Conservation (phyloP, 35 echinoderm and acorn worm species). For the Amphiura filiformis region DNA sequence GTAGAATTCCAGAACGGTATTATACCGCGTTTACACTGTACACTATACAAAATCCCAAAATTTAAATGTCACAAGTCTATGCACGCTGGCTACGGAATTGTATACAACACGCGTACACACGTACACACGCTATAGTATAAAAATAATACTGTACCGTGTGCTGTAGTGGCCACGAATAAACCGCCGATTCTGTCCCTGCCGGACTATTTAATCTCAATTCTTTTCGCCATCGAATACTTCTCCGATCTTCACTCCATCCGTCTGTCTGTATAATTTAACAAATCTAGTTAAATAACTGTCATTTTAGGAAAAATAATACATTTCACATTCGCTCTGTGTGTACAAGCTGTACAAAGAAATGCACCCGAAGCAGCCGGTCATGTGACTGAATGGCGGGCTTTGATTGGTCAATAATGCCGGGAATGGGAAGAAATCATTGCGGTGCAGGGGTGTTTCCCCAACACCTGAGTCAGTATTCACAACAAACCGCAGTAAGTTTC, state of each 20-base stretch:
- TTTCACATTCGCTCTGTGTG: not conserved
- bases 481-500: not conserved
- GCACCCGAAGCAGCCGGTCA: not conserved
- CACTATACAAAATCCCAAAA: too few species aligned
- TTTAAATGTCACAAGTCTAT: too few species aligned
- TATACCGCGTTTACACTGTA: too few species aligned
- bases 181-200: slow-evolving; percentile 82
- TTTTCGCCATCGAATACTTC: slow-evolving; percentile 24
- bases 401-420: not conserved
- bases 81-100: too few species aligned
- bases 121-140: not conserved
- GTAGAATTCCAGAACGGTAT: too few species aligned
- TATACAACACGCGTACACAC: not conserved
- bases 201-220: slow-evolving; percentile 97
- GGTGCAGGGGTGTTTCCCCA: not conserved
- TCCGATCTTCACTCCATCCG: not conserved
- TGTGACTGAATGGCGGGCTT: not conserved
- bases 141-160: slow-evolving; percentile 66
- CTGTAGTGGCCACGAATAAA: slow-evolving; percentile 94
- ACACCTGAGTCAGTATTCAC: not conserved
- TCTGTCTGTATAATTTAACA: not conserved
- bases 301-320: not conserved
- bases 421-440: not conserved
- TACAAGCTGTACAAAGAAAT: not conserved
- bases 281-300: not conserved